Base-by-base conservation (phyloP, 1,140 invertebrate species). In the Drosophila chauvacae region DNA sequence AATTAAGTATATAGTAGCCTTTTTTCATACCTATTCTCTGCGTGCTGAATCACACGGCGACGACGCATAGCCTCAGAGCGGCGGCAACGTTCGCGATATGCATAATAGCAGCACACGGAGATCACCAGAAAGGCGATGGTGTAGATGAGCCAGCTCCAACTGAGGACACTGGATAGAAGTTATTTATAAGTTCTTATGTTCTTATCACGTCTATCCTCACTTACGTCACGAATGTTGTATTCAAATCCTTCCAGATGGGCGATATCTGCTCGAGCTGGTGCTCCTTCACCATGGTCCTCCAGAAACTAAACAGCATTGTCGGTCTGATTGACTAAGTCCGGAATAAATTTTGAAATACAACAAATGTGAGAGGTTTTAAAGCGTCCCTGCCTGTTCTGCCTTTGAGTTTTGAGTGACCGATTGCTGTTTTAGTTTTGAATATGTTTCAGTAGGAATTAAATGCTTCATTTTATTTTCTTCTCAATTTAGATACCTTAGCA, bases 111-210 rank as follows among this genome's bases (percentile, higher is more conserved):
- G 41, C 83, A 82, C 14, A 82, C 71, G 14, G 58, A 30, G 33
- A 92, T 79, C 28, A 92, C 42, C 16, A 92, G 33, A 3, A 60
- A 35, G 18, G 91, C 80, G 16, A 86, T 18, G 14, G 66, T 35
- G 39, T 92, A 92, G 20, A 92, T 78, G 13, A 92, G 55, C 91
- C 91, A 92, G 48, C 91, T 92, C 69, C 75, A 90, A 28, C 72
- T 81, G 18, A 92, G 71, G 18, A 92, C 66, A 10, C 91, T 91
- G 45, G 1, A 6, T 3, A 28, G 28, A 7, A 13, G 18, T 9
- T 18, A 20, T 5, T 14, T 10, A 37, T 16, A 10, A 0, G 1
- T 9, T 9, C 4, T 4, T 28, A 6, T 28, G 5, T 5, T 2
- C 20, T 2, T 1, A 39, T 1, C 0, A 0, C 3, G 2, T 4